These are phyloP conservation scores for Spheniscus mendiculus DNA, from an alignment of 2,113 vertebrate species.

Conservation along the genomic window DNA sequence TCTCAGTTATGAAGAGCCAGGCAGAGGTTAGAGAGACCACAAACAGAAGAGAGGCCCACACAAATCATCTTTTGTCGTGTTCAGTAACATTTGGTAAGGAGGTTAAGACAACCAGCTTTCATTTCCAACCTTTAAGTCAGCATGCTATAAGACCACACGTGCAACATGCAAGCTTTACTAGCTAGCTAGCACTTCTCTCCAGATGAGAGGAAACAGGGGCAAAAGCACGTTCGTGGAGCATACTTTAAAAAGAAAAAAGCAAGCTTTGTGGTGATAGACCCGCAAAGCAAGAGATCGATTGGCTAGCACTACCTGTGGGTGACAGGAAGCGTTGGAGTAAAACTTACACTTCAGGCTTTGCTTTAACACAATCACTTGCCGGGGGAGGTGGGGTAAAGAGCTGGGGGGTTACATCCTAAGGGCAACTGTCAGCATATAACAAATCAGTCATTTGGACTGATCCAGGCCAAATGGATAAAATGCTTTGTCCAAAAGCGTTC, in stretches of 20 bases:
- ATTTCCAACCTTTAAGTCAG: not conserved
- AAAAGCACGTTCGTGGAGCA: not conserved
- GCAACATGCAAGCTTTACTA: not conserved
- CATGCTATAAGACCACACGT: fast-evolving
- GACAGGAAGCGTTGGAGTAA: not conserved
- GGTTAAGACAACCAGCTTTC: not conserved
- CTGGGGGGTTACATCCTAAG: not conserved
- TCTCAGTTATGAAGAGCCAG: not conserved
- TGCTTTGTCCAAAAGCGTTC: not conserved
- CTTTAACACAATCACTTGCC: not conserved
- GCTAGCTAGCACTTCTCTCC: not conserved
- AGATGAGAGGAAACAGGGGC: not conserved
- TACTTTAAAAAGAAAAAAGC: too few relatives aligned
- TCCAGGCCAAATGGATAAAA: not conserved
- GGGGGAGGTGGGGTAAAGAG: not conserved
- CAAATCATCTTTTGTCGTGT: not conserved
- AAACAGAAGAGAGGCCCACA: not conserved
- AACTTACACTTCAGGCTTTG: not conserved
- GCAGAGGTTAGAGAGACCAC: not conserved
- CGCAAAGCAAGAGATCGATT: not conserved
- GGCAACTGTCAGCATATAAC: not conserved
- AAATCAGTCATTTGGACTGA: not conserved
- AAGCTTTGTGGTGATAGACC: not conserved
- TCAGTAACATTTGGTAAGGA: not conserved
- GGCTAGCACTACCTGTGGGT: not conserved